A percentile compares a stretch with the other conserved stretches of the same genome.
phyloP scores from a whole-genome alignment of 2,888 invertebrate species.

The Dicyrtoma fusca region DNA sequence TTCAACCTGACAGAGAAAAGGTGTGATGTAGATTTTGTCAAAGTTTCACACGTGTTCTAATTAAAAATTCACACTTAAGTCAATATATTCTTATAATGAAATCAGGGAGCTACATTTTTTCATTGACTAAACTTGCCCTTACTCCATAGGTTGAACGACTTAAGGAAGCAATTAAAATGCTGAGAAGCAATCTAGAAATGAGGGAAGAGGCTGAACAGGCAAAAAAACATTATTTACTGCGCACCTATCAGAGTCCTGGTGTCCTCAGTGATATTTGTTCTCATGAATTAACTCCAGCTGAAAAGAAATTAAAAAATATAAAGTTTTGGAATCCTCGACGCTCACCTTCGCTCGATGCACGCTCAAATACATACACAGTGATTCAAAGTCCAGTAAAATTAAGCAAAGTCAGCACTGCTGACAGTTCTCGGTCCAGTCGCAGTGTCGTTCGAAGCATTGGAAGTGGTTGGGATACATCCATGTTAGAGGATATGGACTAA shows the following conservation, averaged over 20 bases:
- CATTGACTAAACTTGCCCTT: too few relatives aligned
- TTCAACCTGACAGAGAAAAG: constrained; percentile 31
- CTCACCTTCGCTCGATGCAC: too few relatives aligned
- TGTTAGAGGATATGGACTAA: neutral
- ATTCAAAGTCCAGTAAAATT: neutral
- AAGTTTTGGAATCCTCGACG: neutral
- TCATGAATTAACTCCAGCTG: constrained; percentile 14
- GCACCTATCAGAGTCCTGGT: constrained; percentile 33
- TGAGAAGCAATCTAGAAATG: constrained; percentile 13
- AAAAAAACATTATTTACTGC: constrained; percentile 31
- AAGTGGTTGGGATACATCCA: neutral
- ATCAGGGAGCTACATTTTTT: too few relatives aligned
- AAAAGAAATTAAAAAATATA: constrained; percentile 16
- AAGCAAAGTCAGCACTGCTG: neutral
- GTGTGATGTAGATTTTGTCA: neutral
- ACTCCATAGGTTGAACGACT: constrained; percentile 7
- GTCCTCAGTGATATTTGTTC: constrained; percentile 33
- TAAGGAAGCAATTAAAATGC: constrained; percentile 12
- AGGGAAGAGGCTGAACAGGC: neutral
- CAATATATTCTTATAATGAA: too few relatives aligned
- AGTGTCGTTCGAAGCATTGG: too few relatives aligned
- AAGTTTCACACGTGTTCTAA: too few relatives aligned
- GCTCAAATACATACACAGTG: too few relatives aligned
- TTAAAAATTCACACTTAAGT: too few relatives aligned
- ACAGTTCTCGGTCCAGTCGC: neutral